Base-by-base conservation (phyloP, 2,888 invertebrate genomes). In the Protodeltote pygarga region DNA sequence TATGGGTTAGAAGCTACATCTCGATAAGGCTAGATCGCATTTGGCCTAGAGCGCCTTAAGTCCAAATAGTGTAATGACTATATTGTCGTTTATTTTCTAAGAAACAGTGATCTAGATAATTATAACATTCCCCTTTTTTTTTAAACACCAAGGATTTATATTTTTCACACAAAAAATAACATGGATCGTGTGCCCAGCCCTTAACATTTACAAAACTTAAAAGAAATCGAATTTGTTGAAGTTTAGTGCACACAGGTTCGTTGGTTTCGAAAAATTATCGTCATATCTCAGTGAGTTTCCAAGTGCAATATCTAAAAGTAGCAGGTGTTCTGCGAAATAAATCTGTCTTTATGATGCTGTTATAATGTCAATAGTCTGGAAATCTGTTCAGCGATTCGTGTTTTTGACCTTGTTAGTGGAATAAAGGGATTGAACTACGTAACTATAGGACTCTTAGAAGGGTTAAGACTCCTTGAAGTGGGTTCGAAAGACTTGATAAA, bases 261-360 rank as follows among this genome's bases (percentile, higher is more conserved):
- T 38, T 65, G 42, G 14, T 49, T 59, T 23, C 37, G 25, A 44
- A 47, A 60, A 49, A 60, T 39, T 16, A 54, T 49, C 24, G 32
- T 29, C 42, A 38, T 31, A 42, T 59, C 60, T 28, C 8, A 29
- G 14, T 3, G 8, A 6, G 20, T 39, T 45, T 28, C 4, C 6
- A 46, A 32, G 17, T 35, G 35, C 27, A 35, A 45, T 53, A 59
- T 28, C n/a, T 5, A 20, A 31, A 45, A 53, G 39, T 52, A 46
- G 10, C 62, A 53, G 61, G 61, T 52, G 46, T 28, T 11, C 29
- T 54, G 40, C n/a, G 15, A 15, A 14, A 32, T 54, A 34, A 33
- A 32, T 45, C 39, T 32, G 8, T 8, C 2, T 53, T 28, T 39
- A 45, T 20, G n/a, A 6, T 1, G 3, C 19, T 44, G 19, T 32